Conservation (phyloP, 1,140 invertebrate species). For the Chelonus insularis region DNA sequence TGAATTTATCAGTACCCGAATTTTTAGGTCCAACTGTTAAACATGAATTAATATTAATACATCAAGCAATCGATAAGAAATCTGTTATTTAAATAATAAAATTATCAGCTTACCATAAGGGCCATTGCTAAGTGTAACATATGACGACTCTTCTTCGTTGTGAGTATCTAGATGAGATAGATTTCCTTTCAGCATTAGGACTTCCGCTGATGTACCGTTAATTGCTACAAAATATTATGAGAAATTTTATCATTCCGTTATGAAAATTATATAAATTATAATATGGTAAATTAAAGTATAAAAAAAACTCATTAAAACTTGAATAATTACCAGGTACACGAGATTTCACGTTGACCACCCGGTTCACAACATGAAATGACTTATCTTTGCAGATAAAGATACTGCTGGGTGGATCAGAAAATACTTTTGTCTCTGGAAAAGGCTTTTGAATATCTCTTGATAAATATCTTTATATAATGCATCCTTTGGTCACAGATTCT, state of each 20-base stretch:
- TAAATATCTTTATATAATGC: constrained; percentile 8
- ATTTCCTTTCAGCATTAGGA: constrained; percentile 60
- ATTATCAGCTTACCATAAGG: constrained; percentile 54
- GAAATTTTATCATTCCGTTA: background rate
- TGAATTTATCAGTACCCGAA: constrained; percentile 38
- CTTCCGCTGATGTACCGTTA: constrained; percentile 50
- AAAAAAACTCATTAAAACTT: no score
- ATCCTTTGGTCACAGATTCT: constrained; percentile 16
- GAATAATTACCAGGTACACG: constrained; percentile 12
- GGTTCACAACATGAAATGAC: background rate
- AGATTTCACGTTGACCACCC: background rate
- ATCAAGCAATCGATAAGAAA: no score
- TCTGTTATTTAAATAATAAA: no score
- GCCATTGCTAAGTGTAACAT: constrained; percentile 56
- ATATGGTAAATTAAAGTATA: no score
- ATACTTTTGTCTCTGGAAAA: constrained; percentile 21
- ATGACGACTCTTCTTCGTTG: constrained; percentile 55
- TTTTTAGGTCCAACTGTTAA: constrained; percentile 42
- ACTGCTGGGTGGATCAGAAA: background rate
- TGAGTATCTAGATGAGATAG: constrained; percentile 52
- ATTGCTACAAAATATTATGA: constrained; percentile 32
- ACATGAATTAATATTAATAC: no score
- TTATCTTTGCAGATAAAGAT: constrained; percentile 14
- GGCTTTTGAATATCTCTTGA: constrained; percentile 14
- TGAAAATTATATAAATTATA: background rate